Evolutionary conservation across 1,140 invertebrate genomes (phyloP).

Genomic region (Pentalonia nigronervosa): DNA sequence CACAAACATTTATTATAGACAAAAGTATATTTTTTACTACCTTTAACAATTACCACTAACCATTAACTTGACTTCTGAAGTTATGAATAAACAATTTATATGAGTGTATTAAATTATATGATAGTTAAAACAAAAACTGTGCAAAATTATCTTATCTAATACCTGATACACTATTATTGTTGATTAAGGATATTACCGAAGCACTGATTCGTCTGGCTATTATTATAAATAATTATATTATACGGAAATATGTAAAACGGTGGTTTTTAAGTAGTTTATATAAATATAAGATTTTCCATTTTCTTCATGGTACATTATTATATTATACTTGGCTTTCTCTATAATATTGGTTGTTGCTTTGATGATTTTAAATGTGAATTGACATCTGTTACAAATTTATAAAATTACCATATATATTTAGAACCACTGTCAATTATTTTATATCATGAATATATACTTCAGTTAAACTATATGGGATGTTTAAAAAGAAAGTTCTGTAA

Average conservation of each 20-base stretch:
- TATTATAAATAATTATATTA: background rate
- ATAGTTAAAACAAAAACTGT: background rate
- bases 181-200: background rate
- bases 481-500: background rate
- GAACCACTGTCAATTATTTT: background rate
- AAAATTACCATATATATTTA: background rate
- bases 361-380: background rate
- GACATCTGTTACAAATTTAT: constrained; percentile 9
- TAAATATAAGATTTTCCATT: background rate
- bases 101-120: background rate
- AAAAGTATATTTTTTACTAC: background rate
- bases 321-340: background rate
- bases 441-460: background rate
- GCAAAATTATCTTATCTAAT: background rate
- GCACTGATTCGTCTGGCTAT: background rate
- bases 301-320: background rate
- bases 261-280: background rate
- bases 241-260: background rate
- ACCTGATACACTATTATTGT: background rate
- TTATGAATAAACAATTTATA: background rate
- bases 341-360: background rate
- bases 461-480: background rate
- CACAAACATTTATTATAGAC: too few relatives aligned
- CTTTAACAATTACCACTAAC: too few relatives aligned
- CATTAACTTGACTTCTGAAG: too few relatives aligned